phyloP scores from a whole-genome alignment of 2,888 invertebrate species.

The Timandra comae region DNA sequence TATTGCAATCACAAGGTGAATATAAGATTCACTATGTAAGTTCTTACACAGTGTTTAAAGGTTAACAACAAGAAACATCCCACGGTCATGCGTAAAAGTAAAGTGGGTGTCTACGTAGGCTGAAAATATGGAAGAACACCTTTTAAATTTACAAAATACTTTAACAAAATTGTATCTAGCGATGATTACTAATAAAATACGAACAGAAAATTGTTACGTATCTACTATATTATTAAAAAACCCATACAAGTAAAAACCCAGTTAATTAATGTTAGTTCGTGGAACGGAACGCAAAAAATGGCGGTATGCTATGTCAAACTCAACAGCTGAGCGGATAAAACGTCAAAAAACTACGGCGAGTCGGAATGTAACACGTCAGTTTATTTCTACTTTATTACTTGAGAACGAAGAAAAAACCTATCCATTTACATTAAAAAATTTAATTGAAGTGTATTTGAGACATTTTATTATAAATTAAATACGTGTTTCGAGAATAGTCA shows the following conservation, averaged over 20 bases:
- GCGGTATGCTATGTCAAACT: constrained; percentile 22
- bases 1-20: no score
- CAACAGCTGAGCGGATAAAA: constrained; percentile 31
- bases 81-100: constrained; percentile 9
- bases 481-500: constrained; percentile 20
- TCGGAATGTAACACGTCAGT: constrained; percentile 61
- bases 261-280: constrained; percentile 11
- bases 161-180: no score
- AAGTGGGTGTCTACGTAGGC: constrained; percentile 12
- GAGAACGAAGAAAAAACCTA: constrained; percentile 13
- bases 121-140: no score
- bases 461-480: constrained; percentile 8
- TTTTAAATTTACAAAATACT: no score
- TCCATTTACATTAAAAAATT: constrained; percentile 11
- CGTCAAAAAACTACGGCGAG: constrained; percentile 41
- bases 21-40: no score
- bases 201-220: no score
- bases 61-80: constrained; percentile 17
- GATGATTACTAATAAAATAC: no score
- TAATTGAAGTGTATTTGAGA: constrained; percentile 4
- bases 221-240: no score
- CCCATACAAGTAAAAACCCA: no score
- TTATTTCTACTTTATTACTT: constrained; percentile 29
- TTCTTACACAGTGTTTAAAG: constrained; percentile 6
- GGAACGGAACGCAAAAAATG: constrained; percentile 38